A percentile compares a stretch with the other conserved stretches of the same genome.
Conservation (phyloP, 2,888 invertebrate species). For the Brachypterus glaber region DNA sequence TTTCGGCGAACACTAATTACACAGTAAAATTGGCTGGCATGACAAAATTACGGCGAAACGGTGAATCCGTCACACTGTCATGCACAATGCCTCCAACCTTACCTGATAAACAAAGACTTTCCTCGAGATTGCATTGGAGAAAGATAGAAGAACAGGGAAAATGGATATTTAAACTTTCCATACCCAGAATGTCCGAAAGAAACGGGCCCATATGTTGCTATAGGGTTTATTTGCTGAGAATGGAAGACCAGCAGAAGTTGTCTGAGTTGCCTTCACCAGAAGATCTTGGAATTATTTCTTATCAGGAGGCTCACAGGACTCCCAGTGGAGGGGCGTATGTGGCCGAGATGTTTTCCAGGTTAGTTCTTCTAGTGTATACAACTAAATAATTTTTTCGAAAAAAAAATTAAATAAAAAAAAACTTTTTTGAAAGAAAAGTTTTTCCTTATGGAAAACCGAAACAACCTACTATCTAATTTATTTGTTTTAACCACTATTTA, state of each 20-base stretch:
- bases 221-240: conserved; percentile 66
- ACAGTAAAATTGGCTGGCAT: conserved; percentile 68
- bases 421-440: too few species aligned
- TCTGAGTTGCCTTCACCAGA: conserved; percentile 59
- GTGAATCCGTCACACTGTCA: conserved; percentile 51
- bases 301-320: conserved; percentile 60
- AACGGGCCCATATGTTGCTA: conserved; percentile 86
- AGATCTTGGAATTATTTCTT: conserved; percentile 60
- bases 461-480: too few species aligned
- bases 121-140: conserved; percentile 51
- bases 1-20: conserved; percentile 77
- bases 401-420: too few species aligned
- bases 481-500: too few species aligned
- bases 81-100: conserved; percentile 64
- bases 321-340: conserved; percentile 71
- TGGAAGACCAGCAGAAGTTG: conserved; percentile 53
- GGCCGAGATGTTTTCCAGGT: conserved; percentile 76
- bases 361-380: conserved; percentile 17
- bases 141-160: conserved; percentile 55
- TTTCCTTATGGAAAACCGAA: too few species aligned
- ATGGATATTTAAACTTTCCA: conserved; percentile 63
- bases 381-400: conserved; percentile 6
- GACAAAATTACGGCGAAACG: conserved; percentile 65
- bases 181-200: conserved; percentile 71
- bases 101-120: conserved; percentile 56